These are phyloP conservation scores for Eristalinus aeneus DNA, from an alignment of 2,888 invertebrate genomes.

Conservation along the genomic window DNA sequence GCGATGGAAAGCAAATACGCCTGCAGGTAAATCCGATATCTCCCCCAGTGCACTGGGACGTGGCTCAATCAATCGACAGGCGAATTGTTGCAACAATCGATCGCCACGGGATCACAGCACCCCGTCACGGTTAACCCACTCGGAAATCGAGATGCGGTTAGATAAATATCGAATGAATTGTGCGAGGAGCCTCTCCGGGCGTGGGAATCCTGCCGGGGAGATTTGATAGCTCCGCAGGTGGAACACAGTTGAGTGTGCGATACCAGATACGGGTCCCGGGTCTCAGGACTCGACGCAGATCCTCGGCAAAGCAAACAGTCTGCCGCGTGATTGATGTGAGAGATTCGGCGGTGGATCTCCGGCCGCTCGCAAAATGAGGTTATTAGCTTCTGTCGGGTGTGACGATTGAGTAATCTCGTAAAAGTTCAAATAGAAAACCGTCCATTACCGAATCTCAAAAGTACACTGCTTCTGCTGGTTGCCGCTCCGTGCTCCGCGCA, in stretches of 20 bases:
- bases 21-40: conserved; percentile 64
- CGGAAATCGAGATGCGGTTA: conserved; percentile 57
- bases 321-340: not conserved
- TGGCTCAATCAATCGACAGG: conserved; percentile 49
- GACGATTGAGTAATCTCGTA: conserved; percentile 48
- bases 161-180: conserved; percentile 67
- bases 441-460: conserved; percentile 28
- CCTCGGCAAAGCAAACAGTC: conserved; percentile 41
- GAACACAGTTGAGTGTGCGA: conserved; percentile 35
- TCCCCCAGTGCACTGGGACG: conserved; percentile 41
- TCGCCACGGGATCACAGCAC: conserved; percentile 22
- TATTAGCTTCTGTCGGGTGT: conserved; percentile 56
- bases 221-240: conserved; percentile 62
- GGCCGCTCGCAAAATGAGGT: conserved; percentile 41
- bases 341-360: not conserved
- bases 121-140: conserved; percentile 53
- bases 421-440: conserved; percentile 65
- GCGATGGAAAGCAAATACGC: conserved; percentile 27
- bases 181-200: conserved; percentile 37
- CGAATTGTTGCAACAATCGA: conserved; percentile 65
- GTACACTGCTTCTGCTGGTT: conserved; percentile 14
- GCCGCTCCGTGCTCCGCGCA: conserved; percentile 4
- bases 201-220: conserved; percentile 59
- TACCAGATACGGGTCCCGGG: conserved; percentile 57
- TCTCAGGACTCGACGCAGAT: not conserved